Percentiles rank a stretch among this genome's conserved stretches.
Evolutionary conservation across 2,888 invertebrate genomes (phyloP).

Genomic region (Leucophenga montana): DNA sequence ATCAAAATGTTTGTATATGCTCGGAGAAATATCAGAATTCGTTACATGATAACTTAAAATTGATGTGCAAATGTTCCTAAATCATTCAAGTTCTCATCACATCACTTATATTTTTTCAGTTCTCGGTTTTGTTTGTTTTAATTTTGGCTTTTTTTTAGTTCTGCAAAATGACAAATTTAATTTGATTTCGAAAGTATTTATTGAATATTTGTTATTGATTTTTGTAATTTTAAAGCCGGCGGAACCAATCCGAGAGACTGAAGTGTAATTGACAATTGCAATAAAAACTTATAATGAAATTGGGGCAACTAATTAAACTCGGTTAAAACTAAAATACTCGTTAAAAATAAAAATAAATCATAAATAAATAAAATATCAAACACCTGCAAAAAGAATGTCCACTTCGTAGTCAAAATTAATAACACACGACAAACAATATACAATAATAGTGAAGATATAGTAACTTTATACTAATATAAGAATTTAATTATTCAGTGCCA

Average conservation of each 20-base stretch:
- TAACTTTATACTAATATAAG: not conserved
- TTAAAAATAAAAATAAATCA: conserved; percentile 35
- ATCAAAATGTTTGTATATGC: too few species aligned
- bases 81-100: conserved; percentile 8
- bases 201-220: conserved; percentile 71
- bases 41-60: too few species aligned
- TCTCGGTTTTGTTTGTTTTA: conserved; percentile 31
- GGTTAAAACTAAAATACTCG: conserved; percentile 5
- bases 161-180: conserved; percentile 28
- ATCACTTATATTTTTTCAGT: conserved; percentile 29
- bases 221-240: conserved; percentile 78
- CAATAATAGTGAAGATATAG: not conserved
- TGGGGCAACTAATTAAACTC: conserved; percentile 40
- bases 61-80: not conserved
- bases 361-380: conserved; percentile 43
- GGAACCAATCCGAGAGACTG: conserved; percentile 84
- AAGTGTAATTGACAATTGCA: conserved; percentile 76
- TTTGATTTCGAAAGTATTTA: conserved; percentile 59
- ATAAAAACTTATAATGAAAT: conserved; percentile 38
- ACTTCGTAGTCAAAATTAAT: not conserved
- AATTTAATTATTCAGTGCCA: not conserved
- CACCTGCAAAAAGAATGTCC: conserved; percentile 31
- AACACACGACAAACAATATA: not conserved
- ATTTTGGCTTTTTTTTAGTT: conserved; percentile 30
- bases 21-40: too few species aligned